phyloP scores from a whole-genome alignment of 2,113 vertebrate species.

The Gorsachius goisagi region DNA sequence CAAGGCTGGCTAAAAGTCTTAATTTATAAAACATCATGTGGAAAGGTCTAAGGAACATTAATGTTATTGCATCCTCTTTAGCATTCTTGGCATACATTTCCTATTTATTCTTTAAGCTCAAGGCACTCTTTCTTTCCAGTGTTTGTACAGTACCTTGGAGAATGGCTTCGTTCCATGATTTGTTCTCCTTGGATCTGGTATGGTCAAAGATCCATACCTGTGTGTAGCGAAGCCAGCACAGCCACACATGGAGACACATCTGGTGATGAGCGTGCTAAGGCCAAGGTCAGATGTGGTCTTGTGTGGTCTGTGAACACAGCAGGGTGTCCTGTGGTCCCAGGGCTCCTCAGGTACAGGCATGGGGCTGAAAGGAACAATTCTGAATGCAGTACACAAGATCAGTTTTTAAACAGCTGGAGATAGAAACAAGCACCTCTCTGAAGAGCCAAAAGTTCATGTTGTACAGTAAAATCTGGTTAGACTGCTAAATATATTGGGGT shows the following conservation, averaged over 20 bases:
- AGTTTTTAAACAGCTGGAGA: background rate
- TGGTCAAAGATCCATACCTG: background rate
- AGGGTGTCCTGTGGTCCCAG: background rate
- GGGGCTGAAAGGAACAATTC: background rate
- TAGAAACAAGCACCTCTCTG: background rate
- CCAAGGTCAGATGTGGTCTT: background rate
- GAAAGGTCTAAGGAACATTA: background rate
- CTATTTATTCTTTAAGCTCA: background rate
- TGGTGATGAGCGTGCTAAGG: background rate
- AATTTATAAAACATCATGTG: background rate
- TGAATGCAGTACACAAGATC: background rate
- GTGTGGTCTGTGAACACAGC: background rate
- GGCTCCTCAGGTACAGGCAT: background rate
- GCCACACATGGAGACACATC: fast-evolving
- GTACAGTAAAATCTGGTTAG: background rate
- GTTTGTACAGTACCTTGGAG: background rate
- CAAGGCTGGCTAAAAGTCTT: background rate
- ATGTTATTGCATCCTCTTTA: background rate
- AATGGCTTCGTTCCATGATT: background rate
- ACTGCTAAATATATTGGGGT: background rate
- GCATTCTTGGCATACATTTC: background rate
- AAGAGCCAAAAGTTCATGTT: background rate
- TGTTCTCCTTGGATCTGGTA: background rate
- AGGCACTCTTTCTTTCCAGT: background rate
- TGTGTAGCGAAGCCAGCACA: background rate